phyloP scores from a whole-genome alignment of 2,888 invertebrate genomes.

The Caenorhabditis afra region DNA sequence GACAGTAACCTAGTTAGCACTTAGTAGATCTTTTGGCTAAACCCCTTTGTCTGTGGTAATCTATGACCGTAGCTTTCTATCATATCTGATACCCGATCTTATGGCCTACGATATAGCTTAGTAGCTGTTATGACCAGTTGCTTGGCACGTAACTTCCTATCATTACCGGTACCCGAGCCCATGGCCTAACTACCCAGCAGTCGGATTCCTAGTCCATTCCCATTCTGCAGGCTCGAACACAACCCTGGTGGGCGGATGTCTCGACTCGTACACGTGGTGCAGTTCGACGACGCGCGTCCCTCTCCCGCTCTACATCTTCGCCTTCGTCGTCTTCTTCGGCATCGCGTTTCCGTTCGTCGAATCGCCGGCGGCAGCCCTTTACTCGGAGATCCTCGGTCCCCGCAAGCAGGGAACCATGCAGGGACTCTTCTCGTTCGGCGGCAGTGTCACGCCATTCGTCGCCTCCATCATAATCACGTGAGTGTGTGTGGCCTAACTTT shows the following conservation, averaged over 20 bases:
- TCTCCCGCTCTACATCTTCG: slow-evolving; percentile 61
- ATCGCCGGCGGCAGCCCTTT: slow-evolving; percentile 64
- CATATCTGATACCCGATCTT: no score
- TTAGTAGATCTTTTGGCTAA: no score
- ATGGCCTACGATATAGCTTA: no score
- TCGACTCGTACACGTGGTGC: slow-evolving; percentile 64
- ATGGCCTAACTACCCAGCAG: not conserved
- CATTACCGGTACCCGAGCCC: no score
- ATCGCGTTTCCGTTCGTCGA: slow-evolving; percentile 68
- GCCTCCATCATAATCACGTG: slow-evolving; percentile 67
- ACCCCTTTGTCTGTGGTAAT: no score
- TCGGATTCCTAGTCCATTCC: not conserved
- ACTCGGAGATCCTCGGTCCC: slow-evolving; percentile 67
- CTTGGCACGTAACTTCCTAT: no score
- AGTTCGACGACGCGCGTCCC: slow-evolving; percentile 57
- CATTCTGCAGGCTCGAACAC: slow-evolving; percentile 47
- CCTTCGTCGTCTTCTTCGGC: slow-evolving; percentile 62
- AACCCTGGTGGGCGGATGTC: slow-evolving; percentile 59
- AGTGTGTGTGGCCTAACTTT: slow-evolving; percentile 7
- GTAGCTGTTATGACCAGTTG: no score
- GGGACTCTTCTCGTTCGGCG: slow-evolving; percentile 67
- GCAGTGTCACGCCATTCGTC: slow-evolving; percentile 66
- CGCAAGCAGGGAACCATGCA: slow-evolving; percentile 70
- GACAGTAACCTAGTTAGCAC: no score
- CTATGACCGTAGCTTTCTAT: no score